These are phyloP conservation scores for Pseudomyrmex cubaensis DNA, from an alignment of 1,140 invertebrate species.

Conservation along the genomic window DNA sequence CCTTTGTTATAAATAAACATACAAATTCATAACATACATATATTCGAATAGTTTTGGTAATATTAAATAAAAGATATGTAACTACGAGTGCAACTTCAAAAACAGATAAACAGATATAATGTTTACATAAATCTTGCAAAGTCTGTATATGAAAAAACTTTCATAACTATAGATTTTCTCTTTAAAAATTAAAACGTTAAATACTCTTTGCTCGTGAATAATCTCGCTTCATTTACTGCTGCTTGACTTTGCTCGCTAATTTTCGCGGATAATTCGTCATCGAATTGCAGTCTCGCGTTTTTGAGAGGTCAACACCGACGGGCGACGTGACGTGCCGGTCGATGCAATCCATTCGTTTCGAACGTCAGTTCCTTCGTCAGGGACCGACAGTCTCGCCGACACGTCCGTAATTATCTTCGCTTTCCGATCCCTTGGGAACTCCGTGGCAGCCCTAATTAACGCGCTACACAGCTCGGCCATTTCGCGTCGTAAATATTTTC, in stretches of 20 bases:
- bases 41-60: background rate
- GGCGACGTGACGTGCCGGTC: conserved; percentile 48
- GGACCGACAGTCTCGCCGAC: conserved; percentile 71
- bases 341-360: conserved; percentile 73
- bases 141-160: background rate
- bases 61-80: background rate
- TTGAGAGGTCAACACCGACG: conserved; percentile 38
- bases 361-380: conserved; percentile 72
- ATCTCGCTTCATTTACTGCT: background rate
- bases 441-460: conserved; percentile 69
- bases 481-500: conserved; percentile 71
- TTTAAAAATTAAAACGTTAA: background rate
- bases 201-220: conserved; percentile 1
- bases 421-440: conserved; percentile 68
- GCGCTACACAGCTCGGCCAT: conserved; percentile 69
- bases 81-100: background rate
- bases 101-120: background rate
- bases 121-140: background rate
- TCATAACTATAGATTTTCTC: background rate
- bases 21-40: background rate
- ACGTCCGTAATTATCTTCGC: conserved; percentile 71
- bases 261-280: conserved; percentile 50
- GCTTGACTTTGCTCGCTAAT: conserved; percentile 9
- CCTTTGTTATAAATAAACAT: background rate
- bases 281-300: conserved; percentile 23